A percentile compares a stretch with the other conserved stretches of the same genome.
phyloP scores from a whole-genome alignment of 2,888 invertebrate genomes.

The Chelonus formosanus region DNA sequence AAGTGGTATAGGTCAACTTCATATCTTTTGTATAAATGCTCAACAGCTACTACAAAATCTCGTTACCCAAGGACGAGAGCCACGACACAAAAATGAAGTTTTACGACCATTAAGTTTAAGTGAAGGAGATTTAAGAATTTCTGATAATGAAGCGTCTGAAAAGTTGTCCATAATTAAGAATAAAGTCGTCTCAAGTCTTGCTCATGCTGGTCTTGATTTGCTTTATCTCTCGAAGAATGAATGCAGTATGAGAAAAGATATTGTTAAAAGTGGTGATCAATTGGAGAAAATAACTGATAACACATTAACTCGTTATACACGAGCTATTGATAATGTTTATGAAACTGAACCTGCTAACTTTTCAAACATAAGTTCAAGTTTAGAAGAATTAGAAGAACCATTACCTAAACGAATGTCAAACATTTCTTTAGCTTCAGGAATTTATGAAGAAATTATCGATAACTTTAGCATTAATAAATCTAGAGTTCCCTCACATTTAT shows the following conservation, averaged over 20 bases:
- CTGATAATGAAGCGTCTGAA: conserved; percentile 41
- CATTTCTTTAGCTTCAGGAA: conserved; percentile 72
- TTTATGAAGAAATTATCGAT: conserved; percentile 74
- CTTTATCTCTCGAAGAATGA: conserved; percentile 45
- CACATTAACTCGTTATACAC: conserved; percentile 39
- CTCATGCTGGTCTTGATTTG: conserved; percentile 51
- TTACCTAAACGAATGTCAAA: conserved; percentile 68
- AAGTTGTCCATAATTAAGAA: conserved; percentile 40
- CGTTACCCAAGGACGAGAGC: conserved; percentile 64
- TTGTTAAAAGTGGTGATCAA: conserved; percentile 33
- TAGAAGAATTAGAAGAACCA: conserved; percentile 47
- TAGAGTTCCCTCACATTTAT: conserved; percentile 45
- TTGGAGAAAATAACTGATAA: conserved; percentile 42
- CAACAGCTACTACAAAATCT: conserved; percentile 64
- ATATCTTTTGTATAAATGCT: conserved; percentile 67
- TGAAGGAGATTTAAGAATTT: conserved; percentile 65
- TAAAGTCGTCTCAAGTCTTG: conserved; percentile 48
- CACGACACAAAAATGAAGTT: conserved; percentile 47
- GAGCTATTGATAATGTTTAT: conserved; percentile 56
- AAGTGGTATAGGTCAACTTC: conserved; percentile 68
- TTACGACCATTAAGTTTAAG: conserved; percentile 65
- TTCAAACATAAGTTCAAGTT: conserved; percentile 43
- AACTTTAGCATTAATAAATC: conserved; percentile 32
- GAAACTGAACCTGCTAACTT: conserved; percentile 51
- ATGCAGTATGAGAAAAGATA: conserved; percentile 49